Evolutionary conservation across 1,140 invertebrate genomes (phyloP).

Genomic region (Trichogramma pretiosum): DNA sequence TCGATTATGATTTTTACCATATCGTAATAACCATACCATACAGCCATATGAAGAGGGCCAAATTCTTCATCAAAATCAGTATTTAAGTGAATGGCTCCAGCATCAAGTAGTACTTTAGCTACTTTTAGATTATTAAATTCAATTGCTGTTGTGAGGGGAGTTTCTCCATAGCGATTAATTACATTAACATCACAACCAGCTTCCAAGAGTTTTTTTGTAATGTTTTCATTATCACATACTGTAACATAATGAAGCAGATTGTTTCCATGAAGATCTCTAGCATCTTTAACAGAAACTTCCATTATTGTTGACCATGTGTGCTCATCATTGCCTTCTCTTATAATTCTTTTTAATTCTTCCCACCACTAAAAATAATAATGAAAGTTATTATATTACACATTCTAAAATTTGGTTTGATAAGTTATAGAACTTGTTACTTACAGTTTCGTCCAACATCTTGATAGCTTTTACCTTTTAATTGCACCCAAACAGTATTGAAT

Average conservation of each 20-base stretch:
- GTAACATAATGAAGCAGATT: constrained; percentile 5
- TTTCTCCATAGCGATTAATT: constrained; percentile 6
- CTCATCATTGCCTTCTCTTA: background rate
- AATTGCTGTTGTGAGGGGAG: constrained; percentile 5
- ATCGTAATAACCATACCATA: background rate
- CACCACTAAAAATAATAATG: constrained; percentile 14
- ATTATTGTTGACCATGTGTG: background rate
- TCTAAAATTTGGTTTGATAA: too few species aligned
- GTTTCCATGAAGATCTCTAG: background rate
- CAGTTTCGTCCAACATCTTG: too few species aligned
- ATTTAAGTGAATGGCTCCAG: constrained; percentile 2
- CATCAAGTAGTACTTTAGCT: background rate
- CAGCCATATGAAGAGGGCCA: constrained; percentile 1
- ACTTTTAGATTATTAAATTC: constrained; percentile 4
- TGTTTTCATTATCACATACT: background rate
- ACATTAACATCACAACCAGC: constrained; percentile 6
- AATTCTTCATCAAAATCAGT: background rate
- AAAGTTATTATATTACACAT: too few species aligned
- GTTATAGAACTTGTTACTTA: too few species aligned
- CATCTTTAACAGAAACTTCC: background rate
- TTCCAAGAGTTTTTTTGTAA: background rate
- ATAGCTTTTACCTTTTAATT: too few species aligned
- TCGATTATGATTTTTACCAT: constrained; percentile 8
- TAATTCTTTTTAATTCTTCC: background rate
- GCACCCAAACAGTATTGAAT: too few species aligned